Evolutionary conservation across 2,113 vertebrate genomes (phyloP).

Genomic region (Dasyprocta punctata): DNA sequence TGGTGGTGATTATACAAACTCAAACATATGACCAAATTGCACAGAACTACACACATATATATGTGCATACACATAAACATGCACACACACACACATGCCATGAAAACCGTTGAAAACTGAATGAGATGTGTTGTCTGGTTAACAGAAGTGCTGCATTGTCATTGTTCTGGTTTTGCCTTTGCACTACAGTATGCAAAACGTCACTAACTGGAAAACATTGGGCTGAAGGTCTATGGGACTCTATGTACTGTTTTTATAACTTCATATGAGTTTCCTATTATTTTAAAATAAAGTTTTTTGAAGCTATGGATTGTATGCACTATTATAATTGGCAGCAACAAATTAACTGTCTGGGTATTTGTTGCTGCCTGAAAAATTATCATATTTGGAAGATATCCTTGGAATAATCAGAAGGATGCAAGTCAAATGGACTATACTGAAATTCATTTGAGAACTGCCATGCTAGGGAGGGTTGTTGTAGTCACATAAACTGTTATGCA

Average conservation of each 20-base stretch:
- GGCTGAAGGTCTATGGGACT: background rate
- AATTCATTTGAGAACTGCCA: background rate
- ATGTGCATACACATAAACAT: background rate
- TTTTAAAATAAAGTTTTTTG: conserved; percentile 25
- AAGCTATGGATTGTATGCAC: background rate
- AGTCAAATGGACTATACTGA: background rate
- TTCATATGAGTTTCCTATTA: conserved; percentile 2
- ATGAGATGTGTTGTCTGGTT: background rate
- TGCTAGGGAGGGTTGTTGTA: fast-evolving
- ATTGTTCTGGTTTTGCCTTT: background rate
- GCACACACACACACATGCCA: background rate
- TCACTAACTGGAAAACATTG: background rate
- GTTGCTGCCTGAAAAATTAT: background rate
- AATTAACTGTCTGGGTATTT: background rate
- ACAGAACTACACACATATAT: background rate
- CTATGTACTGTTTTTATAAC: background rate
- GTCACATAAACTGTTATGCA: background rate
- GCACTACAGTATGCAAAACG: background rate
- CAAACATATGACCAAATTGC: background rate
- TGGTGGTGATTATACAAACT: background rate
- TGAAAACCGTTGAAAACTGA: background rate
- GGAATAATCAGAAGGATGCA: background rate
- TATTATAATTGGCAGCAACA: background rate
- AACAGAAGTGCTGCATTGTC: background rate
- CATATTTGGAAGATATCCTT: background rate